Evolutionary conservation across 2,888 invertebrate species (phyloP).

Genomic region (Hypolimnas misippus): DNA sequence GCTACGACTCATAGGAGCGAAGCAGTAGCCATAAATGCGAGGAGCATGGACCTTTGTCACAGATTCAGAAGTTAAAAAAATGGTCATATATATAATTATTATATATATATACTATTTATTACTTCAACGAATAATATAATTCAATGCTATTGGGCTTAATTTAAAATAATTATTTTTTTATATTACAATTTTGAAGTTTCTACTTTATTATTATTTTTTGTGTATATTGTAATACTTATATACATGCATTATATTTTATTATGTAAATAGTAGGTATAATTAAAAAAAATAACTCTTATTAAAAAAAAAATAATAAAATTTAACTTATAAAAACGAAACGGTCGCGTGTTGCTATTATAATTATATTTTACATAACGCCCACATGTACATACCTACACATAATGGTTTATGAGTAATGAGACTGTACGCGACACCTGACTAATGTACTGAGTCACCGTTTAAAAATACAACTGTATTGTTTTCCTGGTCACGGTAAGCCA

Average conservation of each 20-base stretch:
- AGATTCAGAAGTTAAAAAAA: too few relatives aligned
- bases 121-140: too few relatives aligned
- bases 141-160: too few relatives aligned
- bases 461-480: background rate
- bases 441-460: conserved; percentile 18
- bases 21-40: too few relatives aligned
- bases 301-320: background rate
- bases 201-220: background rate
- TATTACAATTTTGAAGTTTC: too few relatives aligned
- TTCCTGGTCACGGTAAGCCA: background rate
- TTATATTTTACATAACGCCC: background rate
- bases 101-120: too few relatives aligned
- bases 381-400: background rate
- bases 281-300: background rate
- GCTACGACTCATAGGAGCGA: too few relatives aligned
- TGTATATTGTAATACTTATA: background rate
- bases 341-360: background rate
- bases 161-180: too few relatives aligned
- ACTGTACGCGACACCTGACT: conserved; percentile 20
- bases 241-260: background rate
- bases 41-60: too few relatives aligned
- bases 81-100: too few relatives aligned
- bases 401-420: conserved; percentile 14
- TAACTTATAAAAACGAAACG: background rate
- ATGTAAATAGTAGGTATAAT: background rate